Conservation (phyloP, 2,113 vertebrate genomes). For the Cryptomyrus ogoouensis region DNA sequence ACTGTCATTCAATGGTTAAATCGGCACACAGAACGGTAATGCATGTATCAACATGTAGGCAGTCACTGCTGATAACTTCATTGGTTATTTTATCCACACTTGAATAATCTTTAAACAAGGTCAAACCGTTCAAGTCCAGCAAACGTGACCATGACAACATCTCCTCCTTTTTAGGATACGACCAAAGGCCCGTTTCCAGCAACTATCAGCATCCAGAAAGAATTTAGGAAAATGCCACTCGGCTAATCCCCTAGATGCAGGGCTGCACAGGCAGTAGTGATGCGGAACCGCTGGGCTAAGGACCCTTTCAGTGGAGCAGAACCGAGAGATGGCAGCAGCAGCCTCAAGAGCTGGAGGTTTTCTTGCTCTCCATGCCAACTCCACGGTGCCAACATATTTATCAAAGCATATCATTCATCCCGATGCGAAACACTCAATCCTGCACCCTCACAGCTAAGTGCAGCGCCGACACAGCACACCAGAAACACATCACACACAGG, state of each 20-base stretch:
- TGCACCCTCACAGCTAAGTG: neutral
- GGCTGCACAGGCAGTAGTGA: neutral
- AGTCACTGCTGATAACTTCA: neutral
- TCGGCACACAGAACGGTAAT: neutral
- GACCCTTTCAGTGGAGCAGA: neutral
- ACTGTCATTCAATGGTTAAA: neutral
- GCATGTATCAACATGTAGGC: neutral
- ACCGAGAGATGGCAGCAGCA: neutral
- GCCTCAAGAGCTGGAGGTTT: neutral
- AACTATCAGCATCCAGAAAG: neutral
- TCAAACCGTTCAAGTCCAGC: neutral
- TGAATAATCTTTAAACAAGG: neutral
- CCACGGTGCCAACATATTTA: neutral
- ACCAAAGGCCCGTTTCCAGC: neutral
- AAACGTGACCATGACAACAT: neutral
- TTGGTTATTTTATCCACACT: neutral
- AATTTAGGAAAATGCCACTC: neutral
- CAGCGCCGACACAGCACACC: neutral
- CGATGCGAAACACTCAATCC: neutral
- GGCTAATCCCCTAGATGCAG: neutral
- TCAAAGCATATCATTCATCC: conserved; percentile 1
- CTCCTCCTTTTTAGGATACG: neutral
- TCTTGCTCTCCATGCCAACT: neutral
- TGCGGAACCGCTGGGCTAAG: neutral
- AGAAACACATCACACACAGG: neutral